Evolutionary conservation across 37 sponge, comb jelly and placozoan genomes (phyloP).

Genomic region (Lycopodina hypogea): DNA sequence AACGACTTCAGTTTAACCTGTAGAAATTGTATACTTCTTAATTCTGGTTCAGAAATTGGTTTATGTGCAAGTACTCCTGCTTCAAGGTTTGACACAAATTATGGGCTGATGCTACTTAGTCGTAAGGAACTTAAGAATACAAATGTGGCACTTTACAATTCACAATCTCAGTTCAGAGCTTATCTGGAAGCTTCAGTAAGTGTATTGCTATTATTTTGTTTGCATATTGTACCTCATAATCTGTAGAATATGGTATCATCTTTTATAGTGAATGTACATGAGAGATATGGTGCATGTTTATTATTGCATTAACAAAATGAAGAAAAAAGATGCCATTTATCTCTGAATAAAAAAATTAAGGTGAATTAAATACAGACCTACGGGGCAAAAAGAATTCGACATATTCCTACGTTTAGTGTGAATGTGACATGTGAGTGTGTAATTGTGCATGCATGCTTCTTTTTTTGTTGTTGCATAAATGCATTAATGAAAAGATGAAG

Average conservation of each 20-base stretch:
- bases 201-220: background rate
- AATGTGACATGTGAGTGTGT: too few relatives aligned
- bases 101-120: conserved; percentile 23
- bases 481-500: too few relatives aligned
- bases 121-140: conserved; percentile 8
- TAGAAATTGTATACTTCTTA: background rate
- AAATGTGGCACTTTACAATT: background rate
- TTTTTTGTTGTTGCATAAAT: too few relatives aligned
- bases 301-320: too few relatives aligned
- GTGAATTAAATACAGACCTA: too few relatives aligned
- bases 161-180: conserved; percentile 7
- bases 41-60: background rate
- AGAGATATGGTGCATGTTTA: too few relatives aligned
- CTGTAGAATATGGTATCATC: too few relatives aligned
- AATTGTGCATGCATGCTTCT: too few relatives aligned
- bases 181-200: conserved; percentile 1
- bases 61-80: background rate
- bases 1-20: background rate
- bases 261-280: too few relatives aligned
- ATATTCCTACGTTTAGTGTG: background rate
- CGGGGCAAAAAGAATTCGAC: background rate
- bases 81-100: conserved; percentile 10
- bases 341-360: too few relatives aligned
- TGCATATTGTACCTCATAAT: background rate
- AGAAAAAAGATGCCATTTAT: too few relatives aligned